Evolutionary conservation across 2,113 vertebrate genomes (phyloP), one percentile per base, ranked within the genome.

Genomic region (Protobothrops mucrosquamatus): DNA sequence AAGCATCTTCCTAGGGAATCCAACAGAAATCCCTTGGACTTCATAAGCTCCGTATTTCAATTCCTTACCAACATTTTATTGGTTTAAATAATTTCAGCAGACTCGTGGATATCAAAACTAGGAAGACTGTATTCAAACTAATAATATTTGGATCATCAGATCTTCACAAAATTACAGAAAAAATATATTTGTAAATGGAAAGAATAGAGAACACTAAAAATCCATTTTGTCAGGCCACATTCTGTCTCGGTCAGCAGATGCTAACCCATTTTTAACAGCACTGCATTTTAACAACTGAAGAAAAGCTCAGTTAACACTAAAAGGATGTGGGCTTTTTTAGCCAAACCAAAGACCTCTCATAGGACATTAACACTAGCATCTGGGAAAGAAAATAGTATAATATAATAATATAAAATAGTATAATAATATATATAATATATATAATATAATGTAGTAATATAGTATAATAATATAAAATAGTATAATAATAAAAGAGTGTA

Each of bases 21-120:
- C 90, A 92, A 89, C 92, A 11, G 8, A 22, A 95, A 20, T 92
- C 54, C n/a, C 23, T 94, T 91, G 92, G 43, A 81, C 91, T 85
- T 69, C 74, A 54, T 43, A 54, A 92, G 94, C 93, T 92, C 90
- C 0, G 61, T 12, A 0, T 52, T 51, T 90, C 11, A 34, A 18
- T 85, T 88, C 85, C 34, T 89, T 95, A 54, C 23, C 87, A 23
- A 56, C 52, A 91, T 92, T 64, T 48, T 52, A 88, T 26, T 93
- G 86, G 22, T 81, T n/a, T 86, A 24, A 64, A 89, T 0, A 18
- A 55, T 55, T 88, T 4, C 34, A 29, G n/a, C 39, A 87, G 34
- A 85, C 54, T 85, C 94, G 93, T 20, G 81, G 46, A 56, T 95
- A 81, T 86, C 51, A 59, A 43, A 54, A 11, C 14, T 51, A 48